Base-by-base conservation (phyloP, 2,888 invertebrate genomes). In the Hermodice carunculata region DNA sequence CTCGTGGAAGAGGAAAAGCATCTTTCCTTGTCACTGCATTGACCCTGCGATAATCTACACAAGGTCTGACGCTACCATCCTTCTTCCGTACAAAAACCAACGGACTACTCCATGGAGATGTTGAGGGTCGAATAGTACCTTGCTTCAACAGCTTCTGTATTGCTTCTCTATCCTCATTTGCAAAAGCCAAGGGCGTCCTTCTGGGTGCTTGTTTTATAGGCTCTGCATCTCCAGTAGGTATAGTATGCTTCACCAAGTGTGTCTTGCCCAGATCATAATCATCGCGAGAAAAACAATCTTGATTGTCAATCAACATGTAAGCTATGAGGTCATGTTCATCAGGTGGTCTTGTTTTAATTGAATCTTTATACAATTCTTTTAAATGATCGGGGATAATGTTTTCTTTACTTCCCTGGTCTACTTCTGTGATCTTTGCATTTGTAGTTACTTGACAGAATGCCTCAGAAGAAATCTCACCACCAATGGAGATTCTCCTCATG, bases 31-130 rank as follows among this genome's bases (percentile, higher is more conserved):
- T 53, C 19, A 63, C 40, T 24, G 0, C 6, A 42, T 75, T 76
- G 17, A 76, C 46, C 22, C 44, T 28, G 1, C 69, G 24, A 32
- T 56, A 76, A 51, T 75, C 72, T 0, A 67, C 52, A 52, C 73
- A 73, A 11, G 71, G 34, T 28, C 73, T 34, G 28, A 43, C 40
- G 28, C 42, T 60, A 11, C 73, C 69, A 26, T 70, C 29, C 19
- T 52, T 52, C 8, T 32, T 29, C 26, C 34, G 4, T 3, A 52
- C 32, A 17, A 52, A 4, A 24, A 52, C 53, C 6, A 52, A 8
- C 5, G 53, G 53, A 19, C 32, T 5, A 5, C 32, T 34, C 53
- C 53, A 52, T 11, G 53, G 53, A n/a, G 32, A 32, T n/a, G n/a
- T 34, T 4, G 53, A 31, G 11, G n/a, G 14, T 19, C 34, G 3